phyloP scores from a whole-genome alignment of 1,140 invertebrate species.

The Brevipalpus yothersi region DNA sequence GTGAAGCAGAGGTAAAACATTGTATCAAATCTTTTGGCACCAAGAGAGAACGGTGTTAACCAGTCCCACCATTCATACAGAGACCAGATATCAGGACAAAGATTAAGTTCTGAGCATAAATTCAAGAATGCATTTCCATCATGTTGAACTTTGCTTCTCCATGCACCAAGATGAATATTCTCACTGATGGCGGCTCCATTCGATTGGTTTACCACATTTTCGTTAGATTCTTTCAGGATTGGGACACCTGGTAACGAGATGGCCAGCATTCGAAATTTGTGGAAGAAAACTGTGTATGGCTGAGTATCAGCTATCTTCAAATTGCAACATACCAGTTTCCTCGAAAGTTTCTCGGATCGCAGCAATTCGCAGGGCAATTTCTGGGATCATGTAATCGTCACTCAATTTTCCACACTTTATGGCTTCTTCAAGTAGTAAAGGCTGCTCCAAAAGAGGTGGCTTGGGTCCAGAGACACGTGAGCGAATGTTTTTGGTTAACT shows the following conservation, averaged over 20 bases:
- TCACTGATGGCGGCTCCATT: background rate
- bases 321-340: constrained; percentile 35
- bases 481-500: background rate
- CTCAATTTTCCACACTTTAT: background rate
- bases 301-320: background rate
- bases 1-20: constrained; percentile 45
- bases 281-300: constrained; percentile 4
- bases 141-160: constrained; percentile 40
- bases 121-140: constrained; percentile 42
- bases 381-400: constrained; percentile 23
- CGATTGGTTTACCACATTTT: too few relatives aligned
- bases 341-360: constrained; percentile 78
- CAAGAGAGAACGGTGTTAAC: constrained; percentile 37
- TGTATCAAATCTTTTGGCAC: constrained; percentile 36
- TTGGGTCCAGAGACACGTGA: constrained; percentile 8
- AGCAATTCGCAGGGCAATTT: constrained; percentile 47
- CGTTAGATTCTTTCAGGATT: background rate
- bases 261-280: too few relatives aligned
- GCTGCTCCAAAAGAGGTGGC: constrained; percentile 13
- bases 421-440: constrained; percentile 7
- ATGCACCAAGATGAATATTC: constrained; percentile 27
- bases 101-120: constrained; percentile 38
- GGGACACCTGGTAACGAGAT: background rate
- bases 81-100: constrained; percentile 54
- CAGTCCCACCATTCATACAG: constrained; percentile 62